phyloP scores from a whole-genome alignment of 1,140 invertebrate genomes.

The Ladona fulva region DNA sequence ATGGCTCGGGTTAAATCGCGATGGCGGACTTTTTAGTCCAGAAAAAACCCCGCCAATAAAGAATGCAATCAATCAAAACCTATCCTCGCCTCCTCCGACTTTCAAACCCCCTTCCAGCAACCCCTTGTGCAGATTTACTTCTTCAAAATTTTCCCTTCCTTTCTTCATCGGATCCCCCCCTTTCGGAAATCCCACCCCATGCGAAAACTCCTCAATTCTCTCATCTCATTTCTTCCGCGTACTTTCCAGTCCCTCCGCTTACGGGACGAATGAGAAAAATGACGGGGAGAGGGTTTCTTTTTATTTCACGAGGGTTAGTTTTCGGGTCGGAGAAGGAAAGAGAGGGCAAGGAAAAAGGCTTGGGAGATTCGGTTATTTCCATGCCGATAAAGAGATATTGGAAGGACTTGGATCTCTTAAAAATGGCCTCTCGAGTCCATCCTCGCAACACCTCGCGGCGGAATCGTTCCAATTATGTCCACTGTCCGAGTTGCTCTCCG shows the following conservation, averaged over 20 bases:
- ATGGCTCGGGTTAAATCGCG: not conserved
- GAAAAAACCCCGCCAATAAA: not conserved
- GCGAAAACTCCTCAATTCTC: not conserved
- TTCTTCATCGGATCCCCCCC: not conserved
- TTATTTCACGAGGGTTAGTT: no score
- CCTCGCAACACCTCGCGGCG: not conserved
- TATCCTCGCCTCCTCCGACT: not conserved
- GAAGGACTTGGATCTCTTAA: not conserved
- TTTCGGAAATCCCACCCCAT: not conserved
- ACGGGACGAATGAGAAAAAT: not conserved
- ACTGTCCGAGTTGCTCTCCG: no score
- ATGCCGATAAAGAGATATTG: not conserved
- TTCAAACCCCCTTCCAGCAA: not conserved
- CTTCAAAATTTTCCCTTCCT: not conserved
- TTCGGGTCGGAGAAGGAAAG: not conserved
- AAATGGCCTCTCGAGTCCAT: not conserved
- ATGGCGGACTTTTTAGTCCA: not conserved
- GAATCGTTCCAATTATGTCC: not conserved
- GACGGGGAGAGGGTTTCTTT: not conserved
- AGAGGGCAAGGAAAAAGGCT: not conserved
- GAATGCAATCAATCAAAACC: constrained; percentile 1
- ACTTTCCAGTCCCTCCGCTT: not conserved
- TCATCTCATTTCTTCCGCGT: not conserved
- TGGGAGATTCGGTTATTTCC: not conserved
- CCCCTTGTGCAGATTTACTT: not conserved